Evolutionary conservation across 2,888 invertebrate species (phyloP), one percentile per base, ranked within the genome.

Genomic region (Oligia strigilis): DNA sequence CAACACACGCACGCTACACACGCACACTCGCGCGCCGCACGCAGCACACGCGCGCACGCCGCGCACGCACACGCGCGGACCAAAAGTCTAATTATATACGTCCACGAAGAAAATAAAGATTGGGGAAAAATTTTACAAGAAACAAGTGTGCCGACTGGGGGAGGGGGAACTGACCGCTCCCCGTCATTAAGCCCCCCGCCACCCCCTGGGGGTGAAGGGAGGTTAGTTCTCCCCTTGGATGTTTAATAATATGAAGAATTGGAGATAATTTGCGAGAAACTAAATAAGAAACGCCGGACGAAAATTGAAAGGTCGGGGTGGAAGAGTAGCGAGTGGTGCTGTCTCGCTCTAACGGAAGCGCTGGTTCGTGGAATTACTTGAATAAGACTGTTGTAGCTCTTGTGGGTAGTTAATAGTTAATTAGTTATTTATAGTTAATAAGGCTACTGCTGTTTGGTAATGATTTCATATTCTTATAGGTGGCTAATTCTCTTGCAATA

Each of bases 171-270:
- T 97, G 97, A 97, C 97, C 97, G 95, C 95, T 94, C 94, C 91
- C 94, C 95, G 94, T 96, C 96, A 96, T 97, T 96, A 97, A 94
- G 93, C 93, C 94, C 93, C 94, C 94, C 84, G 84, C 87, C 77
- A 93, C 93, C 94, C 94, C 84, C 85, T 82, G 84, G 91, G 91
- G 94, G 79, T 49, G 79, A 40, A 80, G 79, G 79, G 95, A 92
- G 94, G 94, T 92, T 95, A 95, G 95, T 95, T 95, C 95, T 94
- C 95, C 96, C 96, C 96, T 88, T 90, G 93, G 96, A 96, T 97
- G 97, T 97, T 97, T 97, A 97, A 97, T 97, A 97, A 97, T 97
- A 97, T 97, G 97, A 97, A 97, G 97, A 97, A 97, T 97, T 97
- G 97, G 97, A 96, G 97, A 97, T 97, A 97, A 97, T 97, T 97